Evolutionary conservation across 2,888 invertebrate genomes (phyloP).

Genomic region (Cepaea hortensis): DNA sequence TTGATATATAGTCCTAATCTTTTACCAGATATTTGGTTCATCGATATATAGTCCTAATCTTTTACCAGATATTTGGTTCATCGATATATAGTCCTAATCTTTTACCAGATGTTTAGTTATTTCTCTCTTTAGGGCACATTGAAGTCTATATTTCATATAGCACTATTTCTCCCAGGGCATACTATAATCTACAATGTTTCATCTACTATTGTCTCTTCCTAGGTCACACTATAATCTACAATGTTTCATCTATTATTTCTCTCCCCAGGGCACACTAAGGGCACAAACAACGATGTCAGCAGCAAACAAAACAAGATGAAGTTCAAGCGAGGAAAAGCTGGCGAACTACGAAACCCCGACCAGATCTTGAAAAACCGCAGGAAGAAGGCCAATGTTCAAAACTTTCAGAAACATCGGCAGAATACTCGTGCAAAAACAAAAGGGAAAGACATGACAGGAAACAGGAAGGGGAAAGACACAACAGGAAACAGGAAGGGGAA

Average conservation of each 20-base stretch:
- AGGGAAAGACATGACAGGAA: constrained; percentile 28
- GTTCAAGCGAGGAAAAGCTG: constrained; percentile 51
- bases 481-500: neutral
- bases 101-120: no score
- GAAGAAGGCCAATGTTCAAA: constrained; percentile 66
- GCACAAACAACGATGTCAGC: constrained; percentile 43
- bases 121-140: no score
- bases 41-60: no score
- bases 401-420: constrained; percentile 69
- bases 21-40: no score
- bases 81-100: no score
- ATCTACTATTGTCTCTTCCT: constrained; percentile 39
- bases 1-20: no score
- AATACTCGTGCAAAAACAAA: constrained; percentile 47
- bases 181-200: neutral
- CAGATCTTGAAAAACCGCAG: constrained; percentile 78
- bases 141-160: no score
- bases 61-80: no score
- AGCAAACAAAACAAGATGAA: constrained; percentile 41
- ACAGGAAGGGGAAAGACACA: neutral
- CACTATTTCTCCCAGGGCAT: neutral
- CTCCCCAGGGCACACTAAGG: constrained; percentile 63
- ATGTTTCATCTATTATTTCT: neutral
- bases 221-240: neutral
- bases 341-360: constrained; percentile 81